Base-by-base conservation (phyloP, 2,888 invertebrate genomes). In the Dicycla oo region DNA sequence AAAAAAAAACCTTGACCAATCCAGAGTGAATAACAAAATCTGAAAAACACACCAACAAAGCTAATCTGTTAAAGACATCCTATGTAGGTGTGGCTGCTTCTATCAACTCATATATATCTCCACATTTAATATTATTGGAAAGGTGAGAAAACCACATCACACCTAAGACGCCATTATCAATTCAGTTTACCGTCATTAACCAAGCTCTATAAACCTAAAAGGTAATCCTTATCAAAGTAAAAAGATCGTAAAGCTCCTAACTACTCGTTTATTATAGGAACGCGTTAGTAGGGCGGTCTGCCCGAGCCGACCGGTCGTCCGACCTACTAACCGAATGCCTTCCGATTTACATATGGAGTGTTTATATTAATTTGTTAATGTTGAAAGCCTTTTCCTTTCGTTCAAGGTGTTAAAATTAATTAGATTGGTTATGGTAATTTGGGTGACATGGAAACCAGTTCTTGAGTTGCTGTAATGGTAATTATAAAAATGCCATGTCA, bases 241-340 rank as follows among this genome's bases (percentile, higher is more conserved):
- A 30, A 56, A 69, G 7, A 54, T 67, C 51, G 40, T 75, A 54
- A 58, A 47, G 3, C 0, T n/a, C 0, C 0, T 6, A 51, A 49
- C 63, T 26, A 60, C 62, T 57, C 18, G 60, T 51, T 38, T 7
- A 71, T 51, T 34, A 69, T 53, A 80, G 62, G 65, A 73, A 45
- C 60, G 62, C 54, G 34, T 56, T 65, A 72, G 58, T 75, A 70
- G 80, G 67, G 69, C 82, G 67, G 56, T 53, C 18, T 11, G 43
- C 54, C 74, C 34, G 60, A 67, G 30, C 70, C 40, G 66, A 88
- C 90, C 89, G 88, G 90, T 90, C 73, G 40, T 65, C 23, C 80
- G 88, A 69, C 90, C 88, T 75, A 90, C 84, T 89, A 84, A 88
- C 89, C 90, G 83, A 86, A 81, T 85, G 81, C 77, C 82, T n/a